Evolutionary conservation across 2,113 vertebrate genomes (phyloP).

Genomic region (Zingel zingel): DNA sequence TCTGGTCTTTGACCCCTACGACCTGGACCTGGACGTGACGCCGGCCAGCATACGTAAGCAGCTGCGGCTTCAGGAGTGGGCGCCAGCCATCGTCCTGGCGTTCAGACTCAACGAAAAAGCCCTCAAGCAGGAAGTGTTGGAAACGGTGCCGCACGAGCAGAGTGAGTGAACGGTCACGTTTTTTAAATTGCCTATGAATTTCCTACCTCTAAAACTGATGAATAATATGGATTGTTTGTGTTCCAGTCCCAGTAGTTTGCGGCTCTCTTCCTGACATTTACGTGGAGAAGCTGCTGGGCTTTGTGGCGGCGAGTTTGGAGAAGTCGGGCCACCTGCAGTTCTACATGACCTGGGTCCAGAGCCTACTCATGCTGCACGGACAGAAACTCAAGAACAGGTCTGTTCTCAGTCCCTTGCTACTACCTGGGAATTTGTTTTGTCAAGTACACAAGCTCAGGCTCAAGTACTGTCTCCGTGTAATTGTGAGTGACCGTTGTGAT

Average conservation of each 20-base stretch:
- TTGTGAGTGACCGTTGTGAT: not conserved
- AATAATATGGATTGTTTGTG: not conserved
- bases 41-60: conserved; percentile 87
- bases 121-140: conserved; percentile 91
- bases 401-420: not conserved
- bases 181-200: fast-evolving
- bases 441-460: not conserved
- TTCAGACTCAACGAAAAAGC: conserved; percentile 92
- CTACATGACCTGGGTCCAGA: conserved; percentile 93
- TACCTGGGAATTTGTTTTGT: not conserved
- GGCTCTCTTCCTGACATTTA: conserved; percentile 92
- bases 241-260: conserved; percentile 89
- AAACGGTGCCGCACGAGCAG: conserved; percentile 89
- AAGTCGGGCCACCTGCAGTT: conserved; percentile 93
- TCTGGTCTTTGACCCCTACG: conserved; percentile 94
- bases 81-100: conserved; percentile 89
- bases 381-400: conserved; percentile 94
- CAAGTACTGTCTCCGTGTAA: not conserved
- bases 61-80: conserved; percentile 85
- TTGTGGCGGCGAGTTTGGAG: conserved; percentile 90
- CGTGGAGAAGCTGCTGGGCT: conserved; percentile 92
- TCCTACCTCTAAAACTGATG: no score
- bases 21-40: conserved; percentile 93
- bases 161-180: conserved; percentile 77
- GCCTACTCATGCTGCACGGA: conserved; percentile 90